phyloP scores from a whole-genome alignment of 2,113 vertebrate species.

The Lagopus muta region DNA sequence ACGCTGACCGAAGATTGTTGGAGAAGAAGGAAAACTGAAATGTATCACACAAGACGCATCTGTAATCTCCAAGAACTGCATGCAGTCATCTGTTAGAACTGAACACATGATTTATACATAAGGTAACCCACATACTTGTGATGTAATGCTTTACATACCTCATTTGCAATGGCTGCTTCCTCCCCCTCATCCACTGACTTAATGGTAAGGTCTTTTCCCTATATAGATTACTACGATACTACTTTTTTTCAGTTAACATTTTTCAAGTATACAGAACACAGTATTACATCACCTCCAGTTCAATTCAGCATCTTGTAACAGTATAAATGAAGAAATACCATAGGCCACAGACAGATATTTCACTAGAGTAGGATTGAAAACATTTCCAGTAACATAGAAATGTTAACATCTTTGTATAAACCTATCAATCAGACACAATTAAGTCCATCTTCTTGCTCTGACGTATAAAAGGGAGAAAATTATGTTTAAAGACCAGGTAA shows the following conservation, averaged over 20 bases:
- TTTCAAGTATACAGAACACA: background rate
- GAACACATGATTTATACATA: background rate
- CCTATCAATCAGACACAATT: background rate
- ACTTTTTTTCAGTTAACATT: background rate
- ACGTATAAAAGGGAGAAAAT: accelerated
- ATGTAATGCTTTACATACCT: background rate
- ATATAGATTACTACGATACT: background rate
- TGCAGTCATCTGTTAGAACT: constrained; percentile 88
- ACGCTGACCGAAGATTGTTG: constrained; percentile 82
- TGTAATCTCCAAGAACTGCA: constrained; percentile 80
- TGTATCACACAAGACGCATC: constrained; percentile 91
- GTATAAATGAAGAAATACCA: background rate
- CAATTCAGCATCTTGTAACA: background rate
- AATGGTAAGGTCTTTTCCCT: background rate
- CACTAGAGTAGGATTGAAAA: background rate
- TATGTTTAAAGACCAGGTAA: background rate
- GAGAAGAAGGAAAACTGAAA: constrained; percentile 86
- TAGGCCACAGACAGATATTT: background rate
- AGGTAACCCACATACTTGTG: background rate
- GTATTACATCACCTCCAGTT: background rate
- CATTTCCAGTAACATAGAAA: background rate
- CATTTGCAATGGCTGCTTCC: accelerated
- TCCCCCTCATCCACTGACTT: background rate
- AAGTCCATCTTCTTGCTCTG: background rate
- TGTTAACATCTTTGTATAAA: background rate